These are phyloP conservation scores for Gadopsis marmoratus DNA, from an alignment of 2,797 vertebrate species.

Conservation along the genomic window DNA sequence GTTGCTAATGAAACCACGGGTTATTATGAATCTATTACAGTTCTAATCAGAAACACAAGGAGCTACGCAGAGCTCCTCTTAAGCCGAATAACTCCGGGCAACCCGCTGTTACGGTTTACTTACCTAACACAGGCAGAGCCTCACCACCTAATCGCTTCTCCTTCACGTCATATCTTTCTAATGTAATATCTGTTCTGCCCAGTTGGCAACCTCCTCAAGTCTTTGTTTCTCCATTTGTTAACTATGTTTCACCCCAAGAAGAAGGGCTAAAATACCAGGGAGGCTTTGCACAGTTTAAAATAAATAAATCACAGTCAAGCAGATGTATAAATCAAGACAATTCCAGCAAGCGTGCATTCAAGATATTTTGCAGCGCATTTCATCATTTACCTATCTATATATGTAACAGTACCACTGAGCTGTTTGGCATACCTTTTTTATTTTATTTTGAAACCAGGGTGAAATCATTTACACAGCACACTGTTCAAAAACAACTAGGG, in stretches of 20 bases:
- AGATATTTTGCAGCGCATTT: constrained; percentile 73
- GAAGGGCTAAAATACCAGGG: constrained; percentile 28
- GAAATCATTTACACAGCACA: constrained; percentile 56
- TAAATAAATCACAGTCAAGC: constrained; percentile 57
- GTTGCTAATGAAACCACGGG: constrained; percentile 78
- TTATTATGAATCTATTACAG: constrained; percentile 86
- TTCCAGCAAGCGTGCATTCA: constrained; percentile 35
- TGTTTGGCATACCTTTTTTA: constrained; percentile 50
- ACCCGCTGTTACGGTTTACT: constrained; percentile 48
- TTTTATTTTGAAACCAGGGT: constrained; percentile 64
- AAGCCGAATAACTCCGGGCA: constrained; percentile 29
- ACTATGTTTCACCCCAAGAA: constrained; percentile 34
- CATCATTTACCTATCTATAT: constrained; percentile 75
- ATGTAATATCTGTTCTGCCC: constrained; percentile 46
- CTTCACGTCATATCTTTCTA: constrained; percentile 52
- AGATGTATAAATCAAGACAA: constrained; percentile 53
- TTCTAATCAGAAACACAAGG: constrained; percentile 83
- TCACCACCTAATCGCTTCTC: constrained; percentile 41
- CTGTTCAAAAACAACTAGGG: constrained; percentile 33
- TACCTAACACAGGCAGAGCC: constrained; percentile 32
- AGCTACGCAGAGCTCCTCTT: constrained; percentile 81
- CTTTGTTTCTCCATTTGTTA: constrained; percentile 56
- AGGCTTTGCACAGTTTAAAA: constrained; percentile 63
- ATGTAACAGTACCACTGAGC: constrained; percentile 58
- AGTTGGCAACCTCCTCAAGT: constrained; percentile 37